Evolutionary conservation across 2,113 vertebrate genomes (phyloP).

Genomic region (Archilochus colubris): DNA sequence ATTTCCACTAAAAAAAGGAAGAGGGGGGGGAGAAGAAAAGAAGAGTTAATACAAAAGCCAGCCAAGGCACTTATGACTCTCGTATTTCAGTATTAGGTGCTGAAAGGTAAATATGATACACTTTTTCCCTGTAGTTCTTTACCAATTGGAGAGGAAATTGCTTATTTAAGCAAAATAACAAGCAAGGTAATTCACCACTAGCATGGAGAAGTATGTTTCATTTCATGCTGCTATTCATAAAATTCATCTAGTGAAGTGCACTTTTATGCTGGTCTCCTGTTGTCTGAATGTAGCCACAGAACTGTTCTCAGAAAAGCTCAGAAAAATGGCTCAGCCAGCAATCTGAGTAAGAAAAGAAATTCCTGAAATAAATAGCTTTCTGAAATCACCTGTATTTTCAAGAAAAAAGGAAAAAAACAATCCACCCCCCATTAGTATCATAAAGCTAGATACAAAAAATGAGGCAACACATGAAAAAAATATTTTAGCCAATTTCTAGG

Average conservation of each 20-base stretch:
- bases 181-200: neutral
- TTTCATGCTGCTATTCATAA: neutral
- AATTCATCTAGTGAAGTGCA: neutral
- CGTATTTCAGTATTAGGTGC: neutral
- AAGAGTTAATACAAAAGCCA: neutral
- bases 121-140: neutral
- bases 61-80: neutral
- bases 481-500: neutral
- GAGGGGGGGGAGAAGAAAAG: neutral
- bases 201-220: neutral
- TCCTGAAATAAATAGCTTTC: neutral
- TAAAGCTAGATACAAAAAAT: neutral
- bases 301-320: neutral
- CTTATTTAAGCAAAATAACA: neutral
- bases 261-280: neutral
- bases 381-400: neutral
- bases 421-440: neutral
- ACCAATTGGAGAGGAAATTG: neutral
- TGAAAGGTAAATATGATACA: neutral
- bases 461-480: neutral
- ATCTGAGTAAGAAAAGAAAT: neutral
- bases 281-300: neutral
- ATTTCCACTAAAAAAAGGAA: conserved; percentile 85
- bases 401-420: neutral
- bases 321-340: neutral